Evolutionary conservation across 2,113 vertebrate species (phyloP).

Genomic region (Sturnus vulgaris): DNA sequence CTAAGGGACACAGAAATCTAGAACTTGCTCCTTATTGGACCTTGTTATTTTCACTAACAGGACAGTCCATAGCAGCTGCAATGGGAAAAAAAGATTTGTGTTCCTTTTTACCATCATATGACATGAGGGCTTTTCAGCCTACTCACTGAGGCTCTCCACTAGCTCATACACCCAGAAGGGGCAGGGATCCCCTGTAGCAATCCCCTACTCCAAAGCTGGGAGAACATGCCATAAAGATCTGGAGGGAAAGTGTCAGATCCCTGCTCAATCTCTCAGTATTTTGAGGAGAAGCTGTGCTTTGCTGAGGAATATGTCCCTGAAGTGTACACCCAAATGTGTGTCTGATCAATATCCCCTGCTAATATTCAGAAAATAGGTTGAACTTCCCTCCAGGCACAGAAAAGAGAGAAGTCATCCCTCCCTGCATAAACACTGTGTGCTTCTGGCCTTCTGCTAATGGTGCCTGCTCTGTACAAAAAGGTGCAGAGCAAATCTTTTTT

Average conservation of each 20-base stretch:
- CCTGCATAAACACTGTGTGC: too few relatives aligned
- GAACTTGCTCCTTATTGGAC: not conserved
- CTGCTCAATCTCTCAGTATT: not conserved
- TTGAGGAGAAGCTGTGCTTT: not conserved
- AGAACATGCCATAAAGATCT: not conserved
- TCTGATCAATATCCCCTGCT: not conserved
- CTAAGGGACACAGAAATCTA: not conserved
- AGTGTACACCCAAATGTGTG: not conserved
- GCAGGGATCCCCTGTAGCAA: not conserved
- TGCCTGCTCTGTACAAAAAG: not conserved
- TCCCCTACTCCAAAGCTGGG: not conserved
- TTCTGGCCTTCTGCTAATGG: not conserved
- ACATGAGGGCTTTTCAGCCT: not conserved
- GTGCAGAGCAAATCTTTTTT: not conserved
- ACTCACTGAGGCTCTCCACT: not conserved
- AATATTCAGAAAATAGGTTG: not conserved
- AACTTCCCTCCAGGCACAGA: not conserved
- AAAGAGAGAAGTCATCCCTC: not conserved
- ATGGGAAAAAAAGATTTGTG: not conserved
- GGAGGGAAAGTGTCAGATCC: not conserved
- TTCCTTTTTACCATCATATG: not conserved
- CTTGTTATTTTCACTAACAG: not conserved
- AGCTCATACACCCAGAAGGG: not conserved
- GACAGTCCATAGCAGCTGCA: not conserved
- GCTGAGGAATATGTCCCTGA: not conserved